Base-by-base conservation (phyloP, 2,888 invertebrate species). In the Mimumesa dahlbomi region DNA sequence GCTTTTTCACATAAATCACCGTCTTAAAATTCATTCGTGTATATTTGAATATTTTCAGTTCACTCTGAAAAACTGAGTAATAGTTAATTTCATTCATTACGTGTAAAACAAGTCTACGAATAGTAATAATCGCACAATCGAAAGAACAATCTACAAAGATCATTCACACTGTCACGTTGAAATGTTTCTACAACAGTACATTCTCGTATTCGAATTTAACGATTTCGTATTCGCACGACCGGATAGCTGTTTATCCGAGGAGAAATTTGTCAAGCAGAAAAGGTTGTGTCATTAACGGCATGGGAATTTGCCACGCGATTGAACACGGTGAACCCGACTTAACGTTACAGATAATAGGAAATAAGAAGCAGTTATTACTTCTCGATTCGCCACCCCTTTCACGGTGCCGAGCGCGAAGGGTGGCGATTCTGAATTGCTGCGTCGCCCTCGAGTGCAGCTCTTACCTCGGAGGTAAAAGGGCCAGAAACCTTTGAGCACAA, bases 401-500 rank as follows among this genome's bases (percentile, higher is more conserved):
- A 42, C 19, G 38, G 48, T 53, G 46, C 31, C 52, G 21, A 22
- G 29, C 29, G 22, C 19, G 38, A 45, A 53, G 66, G 72, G 71
- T 36, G 57, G 29, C 46, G 50, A 48, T 31, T 54, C 49, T 74
- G 59, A 72, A 67, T 53, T 59, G 66, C 53, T 49, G 57, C 73
- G 65, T 65, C 43, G 50, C 36, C 40, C 63, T 72, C 59, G 56
- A 74, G 72, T 72, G 57, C 56, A 29, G 66, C 72, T 61, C 73
- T 72, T 63, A 59, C 25, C 66, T 57, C 61, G 22, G 49, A 48
- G 61, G 62, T 56, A 57, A 71, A 74, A 67, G 73, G 67, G 72
- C 62, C 29, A 40, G 57, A 49, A 48, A 72, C 56, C 67, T 64
- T 72, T 68, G 59, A 64, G 59, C 34, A 29, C 31, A 21, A 43